These are phyloP conservation scores for Chinchilla lanigera DNA, from an alignment of 2,113 vertebrate species.

Conservation along the genomic window DNA sequence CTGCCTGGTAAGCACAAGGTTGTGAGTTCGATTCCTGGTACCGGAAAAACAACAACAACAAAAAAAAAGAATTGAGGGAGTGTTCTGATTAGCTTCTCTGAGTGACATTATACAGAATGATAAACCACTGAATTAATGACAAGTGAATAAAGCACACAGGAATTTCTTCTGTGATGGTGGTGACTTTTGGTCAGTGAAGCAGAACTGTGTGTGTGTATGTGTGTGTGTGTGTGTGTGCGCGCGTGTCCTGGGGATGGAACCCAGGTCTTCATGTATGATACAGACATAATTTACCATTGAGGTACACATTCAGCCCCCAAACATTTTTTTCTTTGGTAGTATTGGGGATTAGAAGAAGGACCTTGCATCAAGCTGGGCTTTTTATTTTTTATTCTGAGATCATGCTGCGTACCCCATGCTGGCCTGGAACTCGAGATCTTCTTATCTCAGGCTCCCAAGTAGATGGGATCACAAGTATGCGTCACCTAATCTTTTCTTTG, in stretches of 20 bases:
- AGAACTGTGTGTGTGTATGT: neutral
- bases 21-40: too few species aligned
- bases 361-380: neutral
- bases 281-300: neutral
- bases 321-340: neutral
- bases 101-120: neutral
- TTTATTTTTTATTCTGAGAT: neutral
- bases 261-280: neutral
- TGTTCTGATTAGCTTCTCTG: neutral
- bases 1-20: too few species aligned
- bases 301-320: neutral
- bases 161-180: neutral
- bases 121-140: neutral
- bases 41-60: too few species aligned
- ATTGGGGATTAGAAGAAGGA: neutral
- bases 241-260: neutral
- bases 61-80: neutral
- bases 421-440: neutral
- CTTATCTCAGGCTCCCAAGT: neutral
- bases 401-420: neutral
- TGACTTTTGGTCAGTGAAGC: neutral
- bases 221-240: neutral
- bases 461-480: neutral
- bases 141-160: neutral
- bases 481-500: neutral